Evolutionary conservation across 1,140 invertebrate genomes (phyloP), one percentile per base, ranked within the genome.

Genomic region (Ridgeia piscesae): DNA sequence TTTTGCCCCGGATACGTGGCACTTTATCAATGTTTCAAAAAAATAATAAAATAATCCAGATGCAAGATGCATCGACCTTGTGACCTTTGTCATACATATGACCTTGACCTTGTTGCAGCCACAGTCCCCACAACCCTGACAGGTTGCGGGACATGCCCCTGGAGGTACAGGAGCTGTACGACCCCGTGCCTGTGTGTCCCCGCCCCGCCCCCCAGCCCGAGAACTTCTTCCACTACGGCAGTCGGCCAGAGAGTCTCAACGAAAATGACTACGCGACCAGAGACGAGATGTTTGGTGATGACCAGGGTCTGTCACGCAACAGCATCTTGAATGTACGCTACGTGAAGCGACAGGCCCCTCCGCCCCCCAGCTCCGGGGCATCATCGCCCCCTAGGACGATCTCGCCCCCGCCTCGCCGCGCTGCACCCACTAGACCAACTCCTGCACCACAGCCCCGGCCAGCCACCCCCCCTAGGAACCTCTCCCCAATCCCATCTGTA

Each of bases 291-390:
- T 58, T 92, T 11, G 35, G 35, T 89, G 89, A 33, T 42, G 88
- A 91, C 34, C 96, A 96, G 90, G 97, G 96, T 35, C 96, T 99
- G 0, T 98, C 98, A 0, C 96, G 98, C 89, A 98, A 98, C 94
- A 98, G 98, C 0, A 98, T 98, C 0, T 95, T 98, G 0, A 98
- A 98, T 95, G 98, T 98, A 93, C 96, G 98, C 93, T 98, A 98
- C 95, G 98, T 90, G 34, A 34, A 42, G 17, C 89, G 89, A 90
- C 58, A 77, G 58, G 58, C 58, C 58, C 89, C 89, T 1, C 89
- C 89, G 21, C 34, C 89, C 21, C 35, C 89, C 17, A 6, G 4
- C 89, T 6, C 4, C 9, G 89, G 89, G 34, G 14, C 14, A 14
- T 90, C 58, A 21, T 77, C 58, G 27, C 58, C 58, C 8, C 98